Evolutionary conservation across 2,888 invertebrate genomes (phyloP), one percentile per base, ranked within the genome.

Genomic region (Drosophila borborema): DNA sequence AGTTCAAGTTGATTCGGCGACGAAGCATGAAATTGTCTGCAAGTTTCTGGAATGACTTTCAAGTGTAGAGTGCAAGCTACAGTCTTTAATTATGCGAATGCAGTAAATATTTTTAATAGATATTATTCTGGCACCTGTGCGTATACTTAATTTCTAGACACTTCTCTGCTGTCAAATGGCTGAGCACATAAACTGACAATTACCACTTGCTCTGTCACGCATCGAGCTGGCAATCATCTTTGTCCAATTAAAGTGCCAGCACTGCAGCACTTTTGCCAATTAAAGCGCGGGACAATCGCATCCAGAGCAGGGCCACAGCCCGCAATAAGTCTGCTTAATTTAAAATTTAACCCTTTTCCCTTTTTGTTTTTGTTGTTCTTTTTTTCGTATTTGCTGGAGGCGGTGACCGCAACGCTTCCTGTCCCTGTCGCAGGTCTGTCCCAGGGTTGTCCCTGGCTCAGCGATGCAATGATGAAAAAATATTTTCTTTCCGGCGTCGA

Each of bases 311-410:
- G 20, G 46, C 55, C 51, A 60, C 59, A 60, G 59, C 55, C 61
- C 41, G 38, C 81, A 80, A 82, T 77, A 78, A 75, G 61, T 64
- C 62, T 67, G 85, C 85, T 86, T 78, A 61, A 87, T 82, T 82
- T 87, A 85, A 85, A 82, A 82, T 85, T 69, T 74, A 87, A 87
- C 86, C 88, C 86, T 74, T 84, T 84, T 41, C 12, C 36, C 20
- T 20, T 18, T 51, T 18, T 51, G 34, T 34, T 18, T 31, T 31
- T 49, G 9, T 31, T n/a, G 5, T 34, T 34, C 10, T 2, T 28
- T 16, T 31, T 16, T 53, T 40, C 2, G 1, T 3, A 16, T 36
- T 80, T 81, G 82, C 88, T 77, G 63, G 67, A 81, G 86, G 85
- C 88, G 72, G 70, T 74, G 74, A 81, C 88, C 85, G 65, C 88